Conservation (phyloP, 2,113 vertebrate genomes). For the Anthoscopus minutus region DNA sequence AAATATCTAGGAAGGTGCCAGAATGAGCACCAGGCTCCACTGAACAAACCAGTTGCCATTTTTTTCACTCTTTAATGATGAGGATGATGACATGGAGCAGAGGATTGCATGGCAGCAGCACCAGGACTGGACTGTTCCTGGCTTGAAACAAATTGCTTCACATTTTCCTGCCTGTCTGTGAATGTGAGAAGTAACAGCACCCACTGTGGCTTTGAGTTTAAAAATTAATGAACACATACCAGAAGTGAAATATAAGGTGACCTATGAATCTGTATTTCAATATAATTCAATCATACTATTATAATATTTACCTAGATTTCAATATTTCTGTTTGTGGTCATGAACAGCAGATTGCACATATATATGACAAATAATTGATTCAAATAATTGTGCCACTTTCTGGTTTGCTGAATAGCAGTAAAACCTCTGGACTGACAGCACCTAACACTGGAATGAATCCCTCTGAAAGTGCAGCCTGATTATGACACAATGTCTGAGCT, state of each 20-base stretch:
- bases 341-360: background rate
- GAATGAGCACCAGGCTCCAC: background rate
- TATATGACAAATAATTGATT: background rate
- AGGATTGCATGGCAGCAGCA: background rate
- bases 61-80: background rate
- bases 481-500: background rate
- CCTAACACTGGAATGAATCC: background rate
- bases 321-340: background rate
- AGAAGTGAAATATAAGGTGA: background rate
- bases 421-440: background rate
- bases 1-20: background rate
- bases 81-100: background rate
- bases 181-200: background rate
- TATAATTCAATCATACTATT: background rate
- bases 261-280: background rate
- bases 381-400: background rate
- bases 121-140: background rate
- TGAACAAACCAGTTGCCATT: background rate
- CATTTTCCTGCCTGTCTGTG: background rate
- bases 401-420: background rate
- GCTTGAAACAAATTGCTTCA: background rate
- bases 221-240: background rate
- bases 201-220: background rate
- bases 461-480: fast-evolving
- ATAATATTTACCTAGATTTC: background rate